Evolutionary conservation across 2,888 invertebrate species (phyloP).

Genomic region (Neocrepidodera transversa): DNA sequence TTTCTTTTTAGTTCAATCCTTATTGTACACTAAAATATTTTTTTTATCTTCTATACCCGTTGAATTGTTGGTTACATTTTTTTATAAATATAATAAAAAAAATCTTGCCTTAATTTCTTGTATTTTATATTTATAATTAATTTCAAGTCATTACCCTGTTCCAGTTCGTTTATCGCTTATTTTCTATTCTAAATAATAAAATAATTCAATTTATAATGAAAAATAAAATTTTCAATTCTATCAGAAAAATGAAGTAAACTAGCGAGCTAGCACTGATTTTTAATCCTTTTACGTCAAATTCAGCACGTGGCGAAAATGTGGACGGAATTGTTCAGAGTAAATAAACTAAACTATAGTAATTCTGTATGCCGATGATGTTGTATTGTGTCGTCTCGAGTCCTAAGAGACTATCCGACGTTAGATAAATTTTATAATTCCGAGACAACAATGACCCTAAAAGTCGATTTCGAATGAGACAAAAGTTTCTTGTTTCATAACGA

Average conservation of each 20-base stretch:
- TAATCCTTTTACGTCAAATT: background rate
- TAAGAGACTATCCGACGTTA: conserved; percentile 26
- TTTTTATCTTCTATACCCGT: no score
- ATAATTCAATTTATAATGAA: no score
- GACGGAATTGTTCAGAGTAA: conserved; percentile 9
- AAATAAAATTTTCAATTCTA: no score
- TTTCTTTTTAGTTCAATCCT: no score
- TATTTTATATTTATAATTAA: no score
- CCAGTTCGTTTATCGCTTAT: no score
- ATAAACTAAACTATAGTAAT: conserved; percentile 5
- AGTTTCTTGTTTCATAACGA: conserved; percentile 8
- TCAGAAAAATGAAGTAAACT: background rate
- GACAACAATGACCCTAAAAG: conserved; percentile 15
- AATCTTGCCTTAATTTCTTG: no score
- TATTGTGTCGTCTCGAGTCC: conserved; percentile 17
- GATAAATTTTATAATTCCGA: conserved; percentile 25
- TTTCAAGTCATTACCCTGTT: no score
- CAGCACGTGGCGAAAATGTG: background rate
- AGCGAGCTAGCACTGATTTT: background rate
- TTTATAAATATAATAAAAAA: no score
- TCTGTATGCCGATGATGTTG: conserved; percentile 22
- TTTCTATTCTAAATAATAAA: no score
- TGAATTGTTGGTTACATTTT: no score
- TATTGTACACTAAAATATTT: no score
- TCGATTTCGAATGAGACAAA: conserved; percentile 23